Base-by-base conservation (phyloP, 2,888 invertebrate genomes). In the Glaucopsyche alexis region DNA sequence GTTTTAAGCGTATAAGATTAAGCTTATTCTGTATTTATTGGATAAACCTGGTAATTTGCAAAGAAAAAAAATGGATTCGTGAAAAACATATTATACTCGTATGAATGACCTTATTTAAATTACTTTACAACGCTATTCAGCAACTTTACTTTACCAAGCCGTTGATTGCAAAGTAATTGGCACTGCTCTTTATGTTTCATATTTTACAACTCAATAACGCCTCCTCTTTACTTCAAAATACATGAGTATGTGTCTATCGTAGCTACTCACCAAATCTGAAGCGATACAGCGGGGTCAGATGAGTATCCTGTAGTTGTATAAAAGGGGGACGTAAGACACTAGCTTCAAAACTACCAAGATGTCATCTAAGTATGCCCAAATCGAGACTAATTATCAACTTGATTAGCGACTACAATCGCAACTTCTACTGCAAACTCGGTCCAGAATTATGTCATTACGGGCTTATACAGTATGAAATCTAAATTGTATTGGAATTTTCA, bases 351-450 rank as follows among this genome's bases (percentile, higher is more conserved):
- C 91, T 91, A 91, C 91, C 86, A 87, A 89, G 87, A 82, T 84
- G 83, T 84, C 85, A 83, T 85, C 88, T 89, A 90, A 86, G 81
- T 87, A 90, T 87, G 85, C 85, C 89, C 88, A 88, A 88, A 88
- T 88, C 86, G 86, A 89, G 82, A 86, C 91, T 91, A 90, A 89
- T 29, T 29, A 87, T 86, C 85, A 89, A 88, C 83, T 90, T 80
- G 87, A 90, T 86, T 89, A 91, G 92, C 91, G 88, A 90, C 91
- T 92, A 93, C 91, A 82, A 87, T 89, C 89, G 89, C 88, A 90
- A 89, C 82, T 85, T 87, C 91, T 92, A 92, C 90, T 89, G 89
- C 88, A 88, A 90, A 90, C 86, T 90, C 87, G 86, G 89, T 88
- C 88, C 87, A 90, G 87, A 85, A 84, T 85, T 88, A 88, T 87